Percentiles rank a stretch among this genome's conserved stretches.
Evolutionary conservation across 2,113 vertebrate genomes (phyloP).

Genomic region (Xiphophorus hellerii): DNA sequence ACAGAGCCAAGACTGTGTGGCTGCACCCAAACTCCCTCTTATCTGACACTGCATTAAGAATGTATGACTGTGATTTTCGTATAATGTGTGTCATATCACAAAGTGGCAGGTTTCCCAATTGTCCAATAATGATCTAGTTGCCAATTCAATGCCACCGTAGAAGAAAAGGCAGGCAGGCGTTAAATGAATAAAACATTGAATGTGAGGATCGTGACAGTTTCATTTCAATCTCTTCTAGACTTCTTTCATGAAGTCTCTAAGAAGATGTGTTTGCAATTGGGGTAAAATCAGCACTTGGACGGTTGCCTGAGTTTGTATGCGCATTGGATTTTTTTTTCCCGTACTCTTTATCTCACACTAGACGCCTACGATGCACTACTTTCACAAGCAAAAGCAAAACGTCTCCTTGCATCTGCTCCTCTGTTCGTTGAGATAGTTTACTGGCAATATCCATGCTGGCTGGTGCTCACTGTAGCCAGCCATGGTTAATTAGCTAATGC

Average conservation of each 20-base stretch:
- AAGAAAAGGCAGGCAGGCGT: slow-evolving; percentile 70
- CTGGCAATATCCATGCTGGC: slow-evolving; percentile 61
- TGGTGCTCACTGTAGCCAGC: slow-evolving; percentile 43
- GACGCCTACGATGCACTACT: slow-evolving; percentile 77
- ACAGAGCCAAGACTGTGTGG: slow-evolving; percentile 23
- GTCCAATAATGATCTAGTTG: slow-evolving; percentile 84
- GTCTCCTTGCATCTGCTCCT: slow-evolving; percentile 76
- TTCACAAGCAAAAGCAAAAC: slow-evolving; percentile 71
- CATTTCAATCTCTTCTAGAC: slow-evolving; percentile 61
- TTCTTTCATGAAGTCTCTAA: slow-evolving; percentile 53
- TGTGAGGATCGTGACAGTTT: slow-evolving; percentile 67
- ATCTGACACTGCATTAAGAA: slow-evolving; percentile 76
- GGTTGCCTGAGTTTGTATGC: slow-evolving; percentile 72
- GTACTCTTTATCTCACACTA: slow-evolving; percentile 74
- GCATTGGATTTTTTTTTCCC: slow-evolving; percentile 67
- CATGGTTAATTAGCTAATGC: slow-evolving; percentile 66
- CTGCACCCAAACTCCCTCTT: slow-evolving; percentile 58
- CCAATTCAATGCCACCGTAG: slow-evolving; percentile 76
- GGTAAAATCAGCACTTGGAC: slow-evolving; percentile 75
- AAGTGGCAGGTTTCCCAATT: slow-evolving; percentile 79
- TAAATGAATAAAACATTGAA: slow-evolving; percentile 82
- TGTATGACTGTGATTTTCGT: slow-evolving; percentile 78
- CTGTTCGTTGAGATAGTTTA: slow-evolving; percentile 69
- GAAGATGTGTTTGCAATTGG: slow-evolving; percentile 72
- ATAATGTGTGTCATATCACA: slow-evolving; percentile 81